Conservation (phyloP, 1,140 invertebrate species). For the Zaprionus lachaisei region DNA sequence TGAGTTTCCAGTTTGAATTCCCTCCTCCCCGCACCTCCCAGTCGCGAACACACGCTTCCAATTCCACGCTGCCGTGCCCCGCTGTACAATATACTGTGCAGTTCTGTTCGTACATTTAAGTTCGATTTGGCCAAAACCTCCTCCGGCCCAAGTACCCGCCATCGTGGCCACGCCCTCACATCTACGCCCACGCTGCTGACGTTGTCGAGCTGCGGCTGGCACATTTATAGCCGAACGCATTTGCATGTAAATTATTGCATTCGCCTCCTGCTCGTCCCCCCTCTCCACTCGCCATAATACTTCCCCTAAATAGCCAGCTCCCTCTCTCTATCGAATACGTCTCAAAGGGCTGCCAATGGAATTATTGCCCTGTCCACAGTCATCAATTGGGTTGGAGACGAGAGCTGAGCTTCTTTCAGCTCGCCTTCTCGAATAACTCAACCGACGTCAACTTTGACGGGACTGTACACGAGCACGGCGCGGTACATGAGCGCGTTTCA, state of each 20-base stretch:
- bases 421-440: neutral
- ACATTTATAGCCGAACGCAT: conserved; percentile 76
- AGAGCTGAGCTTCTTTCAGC: conserved; percentile 1
- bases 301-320: neutral
- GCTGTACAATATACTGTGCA: conserved; percentile 5
- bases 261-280: conserved; percentile 18
- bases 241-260: conserved; percentile 80
- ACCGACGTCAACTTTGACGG: conserved; percentile 2
- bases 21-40: neutral
- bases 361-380: conserved; percentile 55
- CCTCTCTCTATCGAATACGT: conserved; percentile 8
- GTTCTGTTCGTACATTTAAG: conserved; percentile 24
- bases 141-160: neutral
- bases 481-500: neutral
- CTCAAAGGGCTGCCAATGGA: conserved; percentile 48
- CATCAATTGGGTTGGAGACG: conserved; percentile 30
- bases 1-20: conserved; percentile 47
- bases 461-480: neutral
- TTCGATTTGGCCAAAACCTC: conserved; percentile 37
- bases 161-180: conserved; percentile 13
- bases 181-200: conserved; percentile 11
- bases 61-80: neutral
- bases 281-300: neutral
- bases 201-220: conserved; percentile 56
- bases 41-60: neutral